These are phyloP conservation scores for Tiphia femorata DNA, from an alignment of 2,888 invertebrate genomes.

Conservation along the genomic window DNA sequence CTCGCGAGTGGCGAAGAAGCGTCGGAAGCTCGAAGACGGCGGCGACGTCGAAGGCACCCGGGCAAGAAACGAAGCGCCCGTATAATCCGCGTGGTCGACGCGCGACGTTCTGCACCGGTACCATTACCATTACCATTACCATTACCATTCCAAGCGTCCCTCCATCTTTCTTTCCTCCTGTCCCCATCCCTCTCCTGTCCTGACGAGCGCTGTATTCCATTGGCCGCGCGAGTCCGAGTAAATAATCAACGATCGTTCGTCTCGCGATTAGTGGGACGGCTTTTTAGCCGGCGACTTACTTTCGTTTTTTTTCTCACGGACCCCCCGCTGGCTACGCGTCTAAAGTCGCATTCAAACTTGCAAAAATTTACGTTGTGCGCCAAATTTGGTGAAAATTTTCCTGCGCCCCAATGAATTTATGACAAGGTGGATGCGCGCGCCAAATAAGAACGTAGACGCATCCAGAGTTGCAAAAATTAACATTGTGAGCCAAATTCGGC, in stretches of 20 bases:
- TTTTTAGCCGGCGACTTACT: conserved; percentile 25
- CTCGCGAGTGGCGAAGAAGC: conserved; percentile 30
- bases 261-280: conserved; percentile 27
- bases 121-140: conserved; percentile 46
- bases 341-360: too few species aligned
- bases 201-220: conserved; percentile 40
- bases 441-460: too few species aligned
- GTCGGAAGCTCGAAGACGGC: conserved; percentile 25
- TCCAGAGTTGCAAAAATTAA: too few species aligned
- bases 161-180: neutral
- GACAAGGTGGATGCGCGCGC: conserved; percentile 30
- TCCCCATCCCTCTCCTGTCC: conserved; percentile 18
- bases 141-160: conserved; percentile 41
- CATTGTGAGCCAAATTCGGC: too few species aligned
- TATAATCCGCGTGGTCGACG: conserved; percentile 46
- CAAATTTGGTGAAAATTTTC: too few species aligned
- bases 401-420: too few species aligned
- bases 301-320: conserved; percentile 14
- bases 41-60: conserved; percentile 27
- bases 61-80: conserved; percentile 44
- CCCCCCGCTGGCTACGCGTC: conserved; percentile 5
- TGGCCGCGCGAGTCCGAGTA: conserved; percentile 37
- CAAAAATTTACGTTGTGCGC: too few species aligned
- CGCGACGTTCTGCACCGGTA: conserved; percentile 45
- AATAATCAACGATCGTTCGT: conserved; percentile 44